Evolutionary conservation across 2,888 invertebrate species (phyloP).

Genomic region (Tinea pellionella): DNA sequence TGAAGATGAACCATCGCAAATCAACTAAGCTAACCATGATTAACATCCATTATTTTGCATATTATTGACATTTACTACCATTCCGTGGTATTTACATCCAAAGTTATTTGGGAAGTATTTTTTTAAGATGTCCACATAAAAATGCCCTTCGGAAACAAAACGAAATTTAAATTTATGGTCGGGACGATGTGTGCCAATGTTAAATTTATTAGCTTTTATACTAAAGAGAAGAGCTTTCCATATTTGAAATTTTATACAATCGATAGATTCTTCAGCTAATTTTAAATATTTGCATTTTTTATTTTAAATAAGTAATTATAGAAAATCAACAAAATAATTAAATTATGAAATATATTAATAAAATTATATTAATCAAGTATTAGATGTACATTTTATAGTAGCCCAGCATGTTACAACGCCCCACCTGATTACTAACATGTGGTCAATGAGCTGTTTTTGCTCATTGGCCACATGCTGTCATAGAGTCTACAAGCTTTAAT

Average conservation of each 20-base stretch:
- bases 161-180: slow-evolving; percentile 54
- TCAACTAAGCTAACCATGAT: slow-evolving; percentile 54
- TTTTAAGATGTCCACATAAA: slow-evolving; percentile 58
- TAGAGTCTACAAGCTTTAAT: too few relatives aligned
- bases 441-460: too few relatives aligned
- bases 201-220: slow-evolving; percentile 57
- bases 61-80: slow-evolving; percentile 69
- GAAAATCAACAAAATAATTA: too few relatives aligned
- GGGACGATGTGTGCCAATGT: slow-evolving; percentile 61
- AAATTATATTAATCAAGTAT: too few relatives aligned
- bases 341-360: too few relatives aligned
- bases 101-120: slow-evolving; percentile 67
- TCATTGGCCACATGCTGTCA: too few relatives aligned
- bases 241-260: neutral
- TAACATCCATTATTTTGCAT: slow-evolving; percentile 68
- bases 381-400: too few relatives aligned
- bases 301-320: neutral
- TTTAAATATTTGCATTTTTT: neutral
- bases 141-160: slow-evolving; percentile 63
- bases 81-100: slow-evolving; percentile 55
- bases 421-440: too few relatives aligned
- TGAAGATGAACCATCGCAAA: slow-evolving; percentile 55
- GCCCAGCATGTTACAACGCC: too few relatives aligned
- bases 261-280: neutral
- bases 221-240: slow-evolving; percentile 16